These are phyloP conservation scores for Sinocyclocheilus grahami DNA, from an alignment of 2,113 vertebrate species.

Conservation along the genomic window DNA sequence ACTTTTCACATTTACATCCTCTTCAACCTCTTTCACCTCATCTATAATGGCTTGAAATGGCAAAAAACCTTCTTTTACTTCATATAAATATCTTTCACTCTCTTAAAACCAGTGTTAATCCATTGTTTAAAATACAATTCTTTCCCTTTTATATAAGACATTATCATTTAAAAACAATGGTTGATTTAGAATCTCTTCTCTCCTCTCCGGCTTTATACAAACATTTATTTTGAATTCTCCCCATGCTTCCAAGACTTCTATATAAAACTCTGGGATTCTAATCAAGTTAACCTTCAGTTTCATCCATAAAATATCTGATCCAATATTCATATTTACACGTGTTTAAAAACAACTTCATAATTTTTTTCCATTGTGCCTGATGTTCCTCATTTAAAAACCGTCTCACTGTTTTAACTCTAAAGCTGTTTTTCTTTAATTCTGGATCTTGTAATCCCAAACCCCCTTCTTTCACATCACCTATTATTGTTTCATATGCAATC, in stretches of 20 bases:
- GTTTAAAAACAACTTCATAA: neutral
- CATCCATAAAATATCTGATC: neutral
- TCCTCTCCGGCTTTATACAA: neutral
- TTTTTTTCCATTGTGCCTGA: neutral
- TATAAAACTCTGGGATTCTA: neutral
- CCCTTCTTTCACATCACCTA: neutral
- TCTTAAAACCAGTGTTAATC: neutral
- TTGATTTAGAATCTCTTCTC: neutral
- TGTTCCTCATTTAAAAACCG: neutral
- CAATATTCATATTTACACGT: neutral
- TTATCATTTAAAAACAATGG: neutral
- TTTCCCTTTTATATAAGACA: neutral
- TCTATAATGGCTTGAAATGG: neutral
- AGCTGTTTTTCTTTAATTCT: neutral
- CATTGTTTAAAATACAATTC: neutral
- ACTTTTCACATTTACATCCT: neutral
- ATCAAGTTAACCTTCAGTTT: neutral
- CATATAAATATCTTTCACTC: neutral
- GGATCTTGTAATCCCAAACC: neutral
- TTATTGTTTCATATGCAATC: neutral
- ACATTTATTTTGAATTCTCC: neutral
- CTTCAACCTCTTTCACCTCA: neutral
- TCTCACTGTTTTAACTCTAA: neutral
- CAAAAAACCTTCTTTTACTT: neutral
- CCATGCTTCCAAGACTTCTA: neutral